Conservation (phyloP, 2,113 vertebrate genomes). For the Ciconia stormi region DNA sequence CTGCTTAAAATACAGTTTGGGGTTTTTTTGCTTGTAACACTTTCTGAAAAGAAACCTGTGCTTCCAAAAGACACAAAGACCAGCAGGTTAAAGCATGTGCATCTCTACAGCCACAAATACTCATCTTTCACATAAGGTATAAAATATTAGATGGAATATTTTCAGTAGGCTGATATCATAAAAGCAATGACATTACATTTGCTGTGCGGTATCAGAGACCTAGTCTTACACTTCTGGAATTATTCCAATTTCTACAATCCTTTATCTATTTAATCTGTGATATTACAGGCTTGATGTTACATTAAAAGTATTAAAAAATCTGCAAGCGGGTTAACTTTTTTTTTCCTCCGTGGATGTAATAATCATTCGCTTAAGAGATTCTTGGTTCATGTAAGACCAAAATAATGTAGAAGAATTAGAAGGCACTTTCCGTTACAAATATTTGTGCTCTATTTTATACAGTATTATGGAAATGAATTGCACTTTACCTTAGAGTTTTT, state of each 20-base stretch:
- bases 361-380: not conserved
- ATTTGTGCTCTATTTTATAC: not conserved
- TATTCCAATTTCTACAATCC: not conserved
- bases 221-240: not conserved
- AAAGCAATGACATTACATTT: conserved; percentile 43
- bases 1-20: not conserved
- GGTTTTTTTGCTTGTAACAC: not conserved
- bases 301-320: conserved; percentile 58
- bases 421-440: not conserved
- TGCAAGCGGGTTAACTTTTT: not conserved
- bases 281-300: conserved; percentile 39
- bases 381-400: not conserved
- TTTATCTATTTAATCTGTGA: conserved; percentile 39
- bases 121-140: not conserved
- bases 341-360: not conserved
- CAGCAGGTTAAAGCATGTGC: not conserved
- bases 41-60: not conserved
- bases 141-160: not conserved
- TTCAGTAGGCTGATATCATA: not conserved
- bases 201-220: not conserved
- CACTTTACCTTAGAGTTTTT: not conserved
- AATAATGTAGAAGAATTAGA: not conserved
- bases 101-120: not conserved
- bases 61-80: not conserved
- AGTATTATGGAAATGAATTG: conserved; percentile 18